Base-by-base conservation (phyloP, 2,888 invertebrate genomes). In the Encarsia formosa region DNA sequence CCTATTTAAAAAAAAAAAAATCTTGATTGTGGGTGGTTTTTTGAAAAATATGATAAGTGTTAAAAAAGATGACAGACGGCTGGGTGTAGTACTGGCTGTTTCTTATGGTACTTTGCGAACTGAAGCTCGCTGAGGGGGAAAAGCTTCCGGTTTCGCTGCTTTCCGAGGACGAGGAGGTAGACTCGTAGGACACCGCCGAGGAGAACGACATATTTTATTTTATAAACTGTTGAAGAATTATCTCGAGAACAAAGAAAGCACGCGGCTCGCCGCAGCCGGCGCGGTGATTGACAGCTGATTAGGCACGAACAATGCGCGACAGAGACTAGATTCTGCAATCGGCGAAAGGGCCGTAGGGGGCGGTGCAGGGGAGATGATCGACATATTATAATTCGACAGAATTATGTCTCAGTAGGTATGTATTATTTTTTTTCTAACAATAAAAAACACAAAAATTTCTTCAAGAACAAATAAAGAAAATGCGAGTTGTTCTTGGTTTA, bases 1-100 rank as follows among this genome's bases (percentile, higher is more conserved):
- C 24, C 60, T 61, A n/a, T 37, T 18, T 8, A 40, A 11, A 4
- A 16, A 19, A 15, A 22, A 22, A 4, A 40, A 40, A 40, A 15
- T 24, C 16, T 23, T 29, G 5, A 42, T 16, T 5, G 5, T 34
- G 16, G 15, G 5, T 11, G 15, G 9, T 34, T 6, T 34, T 15
- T 34, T n/a, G 5, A 5, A 5, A 34, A 34, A 5, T n/a, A 15
- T 5, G 8, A 26, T 26, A 8, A 26, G 26, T 8, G 26, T 26
- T 8, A 26, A n/a, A n/a, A n/a, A n/a, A n/a, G n/a, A 16, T 37
- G 16, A 37, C 16, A 19, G 4, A 4, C 19, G 40, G 40, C 24
- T 40, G 34, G 5, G 34, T 34, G 40, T 9, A n/a, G n/a, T n/a
- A n/a, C 34, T 3, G 34, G 34, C 15, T 3, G 40, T 9, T 15